These are phyloP conservation scores for Dysmachus trigonus DNA, from an alignment of 2,888 invertebrate species.

Conservation along the genomic window DNA sequence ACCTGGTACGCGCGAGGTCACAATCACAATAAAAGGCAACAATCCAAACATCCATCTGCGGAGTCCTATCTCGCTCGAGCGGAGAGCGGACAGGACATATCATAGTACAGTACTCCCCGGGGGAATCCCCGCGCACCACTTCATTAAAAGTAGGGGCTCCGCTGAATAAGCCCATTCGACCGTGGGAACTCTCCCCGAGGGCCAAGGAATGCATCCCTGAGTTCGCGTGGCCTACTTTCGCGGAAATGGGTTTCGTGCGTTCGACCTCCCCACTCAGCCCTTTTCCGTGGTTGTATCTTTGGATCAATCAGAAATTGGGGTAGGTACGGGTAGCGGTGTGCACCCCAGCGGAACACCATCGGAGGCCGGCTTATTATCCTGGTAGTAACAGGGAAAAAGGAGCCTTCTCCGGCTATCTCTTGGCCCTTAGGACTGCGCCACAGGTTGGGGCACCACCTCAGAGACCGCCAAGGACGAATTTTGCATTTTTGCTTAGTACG, in stretches of 20 bases:
- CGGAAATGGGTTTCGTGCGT: slow-evolving; percentile 3
- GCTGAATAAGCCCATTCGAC: not conserved
- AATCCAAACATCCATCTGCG: not conserved
- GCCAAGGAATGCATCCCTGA: not conserved
- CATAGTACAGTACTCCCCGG: not conserved
- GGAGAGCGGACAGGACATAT: not conserved
- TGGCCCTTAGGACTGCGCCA: not conserved
- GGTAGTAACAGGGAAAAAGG: not conserved
- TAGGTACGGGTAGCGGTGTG: not conserved
- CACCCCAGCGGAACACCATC: not conserved
- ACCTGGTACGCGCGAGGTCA: slow-evolving; percentile 14
- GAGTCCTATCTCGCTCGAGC: not conserved
- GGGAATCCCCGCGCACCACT: not conserved
- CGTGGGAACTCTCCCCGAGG: slow-evolving; percentile 1
- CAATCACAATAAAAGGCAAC: not conserved
- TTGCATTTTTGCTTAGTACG: too few relatives aligned
- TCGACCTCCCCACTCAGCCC: not conserved
- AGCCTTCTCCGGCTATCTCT: not conserved
- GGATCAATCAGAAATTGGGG: slow-evolving; percentile 27
- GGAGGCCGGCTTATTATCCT: not conserved
- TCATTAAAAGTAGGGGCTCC: not conserved
- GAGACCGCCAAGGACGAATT: too few relatives aligned
- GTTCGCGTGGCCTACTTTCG: slow-evolving; percentile 9
- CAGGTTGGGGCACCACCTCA: not conserved
- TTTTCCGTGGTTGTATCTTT: not conserved